Evolutionary conservation across 2,113 vertebrate genomes (phyloP), one percentile per base, ranked within the genome.

Genomic region (Tapirus terrestris): DNA sequence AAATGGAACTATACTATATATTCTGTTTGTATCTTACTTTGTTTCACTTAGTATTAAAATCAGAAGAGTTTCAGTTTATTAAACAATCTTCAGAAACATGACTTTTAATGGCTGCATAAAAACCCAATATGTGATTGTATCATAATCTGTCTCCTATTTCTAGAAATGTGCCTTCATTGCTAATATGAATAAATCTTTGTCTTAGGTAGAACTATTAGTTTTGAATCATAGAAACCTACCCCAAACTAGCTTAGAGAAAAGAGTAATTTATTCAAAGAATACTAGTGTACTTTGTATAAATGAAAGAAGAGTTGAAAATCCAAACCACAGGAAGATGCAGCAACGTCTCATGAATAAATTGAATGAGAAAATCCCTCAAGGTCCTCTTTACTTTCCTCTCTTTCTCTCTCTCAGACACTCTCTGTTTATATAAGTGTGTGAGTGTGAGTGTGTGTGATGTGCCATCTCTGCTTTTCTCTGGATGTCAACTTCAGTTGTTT

Each of bases 221-320:
- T 31, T 60, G 60, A 84, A 36, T 76, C 68, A 29, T 45, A 75
- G 48, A 67, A 84, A 65, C 23, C 23, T 76, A 45, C 39, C 45
- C 27, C 36, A 67, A 58, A 18, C 25, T 77, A 45, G 13, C 45
- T 51, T 95, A 68, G 60, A 85, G 36, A 51, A 90, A 68, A 60
- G 25, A 12, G 21, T 60, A 29, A 68, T 70, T 91, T 85, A 67
- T 60, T 91, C 81, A 68, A 75, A 29, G 6, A 91, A 25, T 31
- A 51, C 39, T 60, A 45, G 29, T 45, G 10, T 68, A 60, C 12
- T 39, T 70, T 68, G 61, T 6, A 2, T 58, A 48, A 68, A 68
- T 84, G 72, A 84, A 95, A 90, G 63, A 88, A 94, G 58, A 43
- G 12, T 45, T 82, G 58, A 89, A 58, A 89, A 63, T 58, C 23